Evolutionary conservation across 2,113 vertebrate species (phyloP), one percentile per base, ranked within the genome.

Genomic region (Cephalopterus ornatus): DNA sequence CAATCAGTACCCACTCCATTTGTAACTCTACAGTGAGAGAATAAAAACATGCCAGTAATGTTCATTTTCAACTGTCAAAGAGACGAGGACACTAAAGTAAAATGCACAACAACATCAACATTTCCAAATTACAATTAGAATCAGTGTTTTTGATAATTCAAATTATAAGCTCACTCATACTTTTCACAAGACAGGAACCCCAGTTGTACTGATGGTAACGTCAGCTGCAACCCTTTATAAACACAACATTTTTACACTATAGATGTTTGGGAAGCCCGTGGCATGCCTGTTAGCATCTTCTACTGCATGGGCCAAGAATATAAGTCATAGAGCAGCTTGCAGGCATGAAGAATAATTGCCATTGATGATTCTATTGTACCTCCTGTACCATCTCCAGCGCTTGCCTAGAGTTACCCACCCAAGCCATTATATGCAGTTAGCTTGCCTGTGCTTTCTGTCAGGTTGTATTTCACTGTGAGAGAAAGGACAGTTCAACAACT

Each of bases 361-460:
- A 37, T 0, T 50, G 21, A 28, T 30, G 24, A 19, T 9, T 52
- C 35, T 37, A 0, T 2, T 35, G 22, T 9, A 67, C 19, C 56
- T 78, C 44, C 41, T 66, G 21, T 20, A 26, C 22, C 58, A 65
- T 7, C 8, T 61, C 16, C 61, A 67, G 1, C 14, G 22, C 41
- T 42, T 58, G 14, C 50, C 42, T 28, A 71, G 20, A 26, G 9
- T 30, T 41, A 87, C 24, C 33, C 23, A 42, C 12, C 12, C 56
- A 63, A 27, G 33, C 19, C 3, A 5, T 23, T 74, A 30, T 2
- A 70, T 3, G 16, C 47, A 53, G 6, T 24, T 19, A 32, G 12
- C 12, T 5, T 47, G n/a, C 19, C 44, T 52, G 35, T 42, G 37
- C 59, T 47, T 37, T 35, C 39, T n/a, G 22, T 26, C 12, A 14